phyloP scores from a whole-genome alignment of 2,888 invertebrate genomes.

The Drosophila paracracens region DNA sequence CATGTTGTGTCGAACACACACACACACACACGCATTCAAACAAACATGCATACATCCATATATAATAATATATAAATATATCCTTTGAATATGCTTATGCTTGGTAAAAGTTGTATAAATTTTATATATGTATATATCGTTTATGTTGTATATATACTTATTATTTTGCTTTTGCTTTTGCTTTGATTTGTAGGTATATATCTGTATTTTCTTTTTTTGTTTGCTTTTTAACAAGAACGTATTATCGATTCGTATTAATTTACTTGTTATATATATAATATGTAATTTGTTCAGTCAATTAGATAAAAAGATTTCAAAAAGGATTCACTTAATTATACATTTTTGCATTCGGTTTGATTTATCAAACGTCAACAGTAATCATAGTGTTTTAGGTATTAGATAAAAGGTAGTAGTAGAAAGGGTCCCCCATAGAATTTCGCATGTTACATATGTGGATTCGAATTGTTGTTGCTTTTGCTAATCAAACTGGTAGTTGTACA shows the following conservation, averaged over 20 bases:
- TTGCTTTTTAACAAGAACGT: constrained; percentile 65
- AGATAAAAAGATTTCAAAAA: constrained; percentile 79
- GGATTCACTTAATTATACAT: constrained; percentile 72
- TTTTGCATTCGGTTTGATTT: constrained; percentile 43
- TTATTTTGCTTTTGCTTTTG: constrained; percentile 57
- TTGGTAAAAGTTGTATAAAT: constrained; percentile 78
- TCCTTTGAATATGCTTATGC: constrained; percentile 65
- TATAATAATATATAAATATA: constrained; percentile 62
- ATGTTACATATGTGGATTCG: constrained; percentile 73
- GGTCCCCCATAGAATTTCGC: constrained; percentile 73
- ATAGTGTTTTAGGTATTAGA: constrained; percentile 22
- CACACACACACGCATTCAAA: constrained; percentile 12
- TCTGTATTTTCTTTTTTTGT: constrained; percentile 12
- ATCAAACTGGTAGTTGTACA: constrained; percentile 44
- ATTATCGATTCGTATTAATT: constrained; percentile 72
- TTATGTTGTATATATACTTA: constrained; percentile 38
- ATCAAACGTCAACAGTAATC: constrained; percentile 55
- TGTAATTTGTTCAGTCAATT: constrained; percentile 79
- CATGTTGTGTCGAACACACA: constrained; percentile 28
- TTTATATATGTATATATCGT: constrained; percentile 49
- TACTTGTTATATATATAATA: constrained; percentile 63
- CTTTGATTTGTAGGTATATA: constrained; percentile 28
- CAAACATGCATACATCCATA: constrained; percentile 53
- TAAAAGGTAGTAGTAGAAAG: constrained; percentile 49
- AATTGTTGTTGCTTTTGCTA: constrained; percentile 56